Conservation (phyloP, 2,888 invertebrate genomes). For the Proisotoma minuta region DNA sequence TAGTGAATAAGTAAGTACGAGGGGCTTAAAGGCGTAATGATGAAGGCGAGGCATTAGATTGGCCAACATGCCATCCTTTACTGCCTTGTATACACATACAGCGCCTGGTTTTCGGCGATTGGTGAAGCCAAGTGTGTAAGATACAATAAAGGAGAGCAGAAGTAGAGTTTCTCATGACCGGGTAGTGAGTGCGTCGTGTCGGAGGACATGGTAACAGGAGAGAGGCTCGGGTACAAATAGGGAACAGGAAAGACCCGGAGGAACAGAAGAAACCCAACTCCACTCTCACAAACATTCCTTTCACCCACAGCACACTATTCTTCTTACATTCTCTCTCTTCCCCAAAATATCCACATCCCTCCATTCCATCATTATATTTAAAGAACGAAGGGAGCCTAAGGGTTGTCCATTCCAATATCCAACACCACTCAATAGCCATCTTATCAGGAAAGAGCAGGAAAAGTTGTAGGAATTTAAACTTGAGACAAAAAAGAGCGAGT, state of each 20-base stretch:
- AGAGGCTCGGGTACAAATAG: conserved; percentile 3
- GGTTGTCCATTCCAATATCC: not conserved
- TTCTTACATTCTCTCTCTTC: no score
- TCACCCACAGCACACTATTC: no score
- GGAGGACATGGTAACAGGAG: conserved; percentile 7
- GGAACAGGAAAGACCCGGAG: conserved; percentile 8
- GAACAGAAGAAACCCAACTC: conserved; percentile 11
- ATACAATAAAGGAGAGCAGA: not conserved
- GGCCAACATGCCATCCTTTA: not conserved
- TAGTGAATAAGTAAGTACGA: not conserved
- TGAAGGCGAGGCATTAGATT: not conserved
- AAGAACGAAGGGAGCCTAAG: no score
- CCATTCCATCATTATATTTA: not conserved
- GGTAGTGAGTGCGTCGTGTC: not conserved
- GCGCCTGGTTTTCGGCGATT: not conserved
- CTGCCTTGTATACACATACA: no score
- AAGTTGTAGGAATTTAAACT: no score
- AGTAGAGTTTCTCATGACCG: conserved; percentile 3
- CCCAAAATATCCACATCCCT: not conserved
- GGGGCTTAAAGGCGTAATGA: not conserved
- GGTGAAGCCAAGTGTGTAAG: not conserved
- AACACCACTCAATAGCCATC: not conserved
- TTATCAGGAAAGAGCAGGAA: no score
- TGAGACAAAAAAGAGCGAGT: not conserved
- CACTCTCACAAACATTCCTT: conserved; percentile 3